Percentiles rank a stretch among this genome's conserved stretches.
Evolutionary conservation across 2,888 invertebrate genomes (phyloP).

Genomic region (Scelioninae gen. 2): DNA sequence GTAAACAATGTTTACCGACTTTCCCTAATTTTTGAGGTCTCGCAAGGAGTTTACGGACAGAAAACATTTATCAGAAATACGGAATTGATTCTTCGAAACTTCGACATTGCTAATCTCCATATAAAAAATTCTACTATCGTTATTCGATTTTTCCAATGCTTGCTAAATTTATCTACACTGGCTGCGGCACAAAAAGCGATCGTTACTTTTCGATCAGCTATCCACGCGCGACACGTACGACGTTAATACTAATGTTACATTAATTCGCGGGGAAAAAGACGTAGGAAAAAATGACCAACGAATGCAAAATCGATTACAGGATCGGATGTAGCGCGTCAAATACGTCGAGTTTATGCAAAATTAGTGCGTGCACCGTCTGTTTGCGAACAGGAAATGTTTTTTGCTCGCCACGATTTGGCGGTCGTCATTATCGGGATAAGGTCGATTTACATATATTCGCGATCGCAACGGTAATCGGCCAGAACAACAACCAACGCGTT

Average conservation of each 20-base stretch:
- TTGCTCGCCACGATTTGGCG: constrained; percentile 38
- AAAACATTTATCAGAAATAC: no score
- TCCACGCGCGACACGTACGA: no score
- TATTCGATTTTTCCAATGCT: no score
- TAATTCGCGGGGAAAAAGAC: constrained; percentile 19
- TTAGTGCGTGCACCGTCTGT: constrained; percentile 50
- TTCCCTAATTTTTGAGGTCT: no score
- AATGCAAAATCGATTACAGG: constrained; percentile 50
- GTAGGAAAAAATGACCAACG: constrained; percentile 35
- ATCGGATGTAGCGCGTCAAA: constrained; percentile 31
- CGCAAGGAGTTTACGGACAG: no score
- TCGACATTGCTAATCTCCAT: no score
- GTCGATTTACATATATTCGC: constrained; percentile 56
- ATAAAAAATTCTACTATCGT: no score
- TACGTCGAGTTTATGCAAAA: constrained; percentile 55
- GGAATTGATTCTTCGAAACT: no score
- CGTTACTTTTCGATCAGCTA: no score
- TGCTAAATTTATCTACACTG: no score
- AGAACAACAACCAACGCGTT: constrained; percentile 26
- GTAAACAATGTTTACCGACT: no score
- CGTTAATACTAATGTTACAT: constrained; percentile 43
- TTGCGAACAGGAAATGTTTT: constrained; percentile 38
- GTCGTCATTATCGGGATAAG: constrained; percentile 54
- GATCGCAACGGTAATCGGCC: constrained; percentile 21
- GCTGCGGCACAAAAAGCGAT: no score